These are phyloP conservation scores for Atherix ibis DNA, from an alignment of 2,888 invertebrate genomes.

Conservation along the genomic window DNA sequence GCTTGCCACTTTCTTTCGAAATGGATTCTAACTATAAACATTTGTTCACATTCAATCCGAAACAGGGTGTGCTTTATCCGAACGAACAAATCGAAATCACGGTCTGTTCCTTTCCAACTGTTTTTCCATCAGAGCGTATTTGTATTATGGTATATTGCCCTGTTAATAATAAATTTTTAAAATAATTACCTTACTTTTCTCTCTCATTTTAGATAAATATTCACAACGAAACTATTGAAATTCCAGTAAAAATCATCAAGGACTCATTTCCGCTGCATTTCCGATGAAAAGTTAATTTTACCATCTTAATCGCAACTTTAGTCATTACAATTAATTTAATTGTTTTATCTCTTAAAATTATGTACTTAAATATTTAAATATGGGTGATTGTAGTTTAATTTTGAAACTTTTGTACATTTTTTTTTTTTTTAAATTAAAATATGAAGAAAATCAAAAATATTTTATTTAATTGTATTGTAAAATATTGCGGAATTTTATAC, in stretches of 20 bases:
- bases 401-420: too few relatives aligned
- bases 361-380: too few relatives aligned
- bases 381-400: too few relatives aligned
- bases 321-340: too few relatives aligned
- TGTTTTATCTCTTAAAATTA: too few relatives aligned
- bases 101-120: slow-evolving; percentile 1
- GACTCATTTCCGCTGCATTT: not conserved
- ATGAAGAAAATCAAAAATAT: too few relatives aligned
- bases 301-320: too few relatives aligned
- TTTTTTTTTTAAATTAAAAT: too few relatives aligned
- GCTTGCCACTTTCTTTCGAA: slow-evolving; percentile 22
- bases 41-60: slow-evolving; percentile 20
- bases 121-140: slow-evolving; percentile 14
- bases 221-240: not conserved
- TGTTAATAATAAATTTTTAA: not conserved
- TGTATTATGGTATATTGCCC: slow-evolving; percentile 16
- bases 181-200: not conserved
- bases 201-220: not conserved
- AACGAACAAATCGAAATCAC: slow-evolving; percentile 4
- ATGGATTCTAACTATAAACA: slow-evolving; percentile 19
- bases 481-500: too few relatives aligned
- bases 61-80: slow-evolving; percentile 10
- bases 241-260: not conserved
- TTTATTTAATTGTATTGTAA: too few relatives aligned
- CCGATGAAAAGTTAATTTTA: too few relatives aligned